Base-by-base conservation (phyloP, 2,888 invertebrate species). In the Acleris laterana region DNA sequence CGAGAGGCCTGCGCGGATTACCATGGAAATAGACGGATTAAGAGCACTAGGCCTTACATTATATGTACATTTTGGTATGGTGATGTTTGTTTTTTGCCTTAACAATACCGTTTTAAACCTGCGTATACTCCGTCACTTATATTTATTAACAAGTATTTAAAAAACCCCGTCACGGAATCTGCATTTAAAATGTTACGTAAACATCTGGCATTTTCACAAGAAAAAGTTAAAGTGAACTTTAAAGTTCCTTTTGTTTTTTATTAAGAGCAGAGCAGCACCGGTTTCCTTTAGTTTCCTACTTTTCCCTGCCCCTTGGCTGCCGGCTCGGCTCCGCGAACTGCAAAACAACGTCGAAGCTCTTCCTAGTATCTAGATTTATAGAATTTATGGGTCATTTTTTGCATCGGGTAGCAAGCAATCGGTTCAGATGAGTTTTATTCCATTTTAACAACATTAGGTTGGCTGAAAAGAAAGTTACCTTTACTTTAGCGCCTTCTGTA, bases 1-100 rank as follows among this genome's bases (percentile, higher is more conserved):
- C 74, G 78, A 80, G 77, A 81, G 76, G 79, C 79, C 79, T 81
- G 76, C 76, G 69, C 77, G 80, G 85, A 84, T 85, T 87, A 82
- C 82, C 80, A 83, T 81, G 76, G 74, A 78, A 78, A 81, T 80
- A 79, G 78, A 71, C 72, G 78, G 80, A 81, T 84, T 84, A 57
- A 52, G 48, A 32, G 44, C 48, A 38, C 56, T 61, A 77, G 75
- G 77, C 77, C 74, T 76, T 79, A 77, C 77, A 74, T 76, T 69
- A 38, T 4, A 32, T 38, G 3, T 38, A 13, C 38, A 38, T 38
- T 38, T 38, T 4, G 38, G 13, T 38, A 4, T 38, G 38, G 13
- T 38, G 38, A 38, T 20, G 59, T 46, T 48, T n/a, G 46, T 46
- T 32, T 48, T 53, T 44, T 20, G 5, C 19, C 28, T 46, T 44